phyloP scores from a whole-genome alignment of 2,888 invertebrate genomes.

The Isotomurus palustris region DNA sequence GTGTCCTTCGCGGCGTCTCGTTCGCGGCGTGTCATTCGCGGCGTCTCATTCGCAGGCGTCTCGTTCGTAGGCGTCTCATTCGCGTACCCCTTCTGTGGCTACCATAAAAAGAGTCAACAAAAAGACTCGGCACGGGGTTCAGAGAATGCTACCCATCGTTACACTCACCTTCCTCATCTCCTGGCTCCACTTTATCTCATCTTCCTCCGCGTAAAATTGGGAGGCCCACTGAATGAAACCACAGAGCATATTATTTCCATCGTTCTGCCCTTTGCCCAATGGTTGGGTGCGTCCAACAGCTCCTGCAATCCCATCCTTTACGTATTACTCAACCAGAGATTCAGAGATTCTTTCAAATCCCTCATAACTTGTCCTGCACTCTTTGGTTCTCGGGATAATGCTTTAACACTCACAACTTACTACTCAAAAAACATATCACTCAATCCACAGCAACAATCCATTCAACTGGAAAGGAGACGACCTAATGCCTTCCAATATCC shows the following conservation, averaged over 20 bases:
- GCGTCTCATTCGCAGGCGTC: no score
- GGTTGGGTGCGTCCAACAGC: slow-evolving; percentile 87
- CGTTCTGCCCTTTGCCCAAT: slow-evolving; percentile 80
- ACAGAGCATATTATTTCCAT: slow-evolving; percentile 65
- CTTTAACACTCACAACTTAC: no score
- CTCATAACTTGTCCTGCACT: slow-evolving; percentile 10
- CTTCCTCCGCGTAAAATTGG: slow-evolving; percentile 73
- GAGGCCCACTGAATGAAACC: slow-evolving; percentile 65
- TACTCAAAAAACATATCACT: background rate
- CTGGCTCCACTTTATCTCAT: slow-evolving; percentile 89
- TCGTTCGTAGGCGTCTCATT: no score
- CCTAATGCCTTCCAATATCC: background rate
- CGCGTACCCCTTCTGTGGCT: no score
- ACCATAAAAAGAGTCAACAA: slow-evolving; percentile 64
- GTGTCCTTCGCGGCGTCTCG: no score
- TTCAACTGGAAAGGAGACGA: background rate
- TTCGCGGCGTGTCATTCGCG: no score
- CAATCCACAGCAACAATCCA: no score
- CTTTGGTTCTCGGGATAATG: background rate
- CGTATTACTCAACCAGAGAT: slow-evolving; percentile 92
- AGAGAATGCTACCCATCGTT: slow-evolving; percentile 89
- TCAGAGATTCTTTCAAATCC: slow-evolving; percentile 69
- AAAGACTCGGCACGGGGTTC: slow-evolving; percentile 88
- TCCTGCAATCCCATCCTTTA: slow-evolving; percentile 93
- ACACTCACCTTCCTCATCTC: slow-evolving; percentile 86